phyloP scores from a whole-genome alignment of 2,888 invertebrate genomes.

The Metopia argyrocephala region DNA sequence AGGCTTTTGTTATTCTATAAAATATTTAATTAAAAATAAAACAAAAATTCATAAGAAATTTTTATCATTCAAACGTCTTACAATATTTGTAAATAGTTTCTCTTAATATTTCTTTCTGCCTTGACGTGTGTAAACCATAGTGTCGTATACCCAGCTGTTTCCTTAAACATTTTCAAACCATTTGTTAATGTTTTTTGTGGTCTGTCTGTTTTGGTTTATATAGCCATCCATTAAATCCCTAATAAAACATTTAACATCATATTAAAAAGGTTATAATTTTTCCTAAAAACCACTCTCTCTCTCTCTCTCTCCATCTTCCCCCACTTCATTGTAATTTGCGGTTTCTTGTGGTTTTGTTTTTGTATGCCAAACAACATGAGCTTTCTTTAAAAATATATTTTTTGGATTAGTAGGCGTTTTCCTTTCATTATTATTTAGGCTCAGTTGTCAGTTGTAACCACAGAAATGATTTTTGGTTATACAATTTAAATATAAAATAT shows the following conservation, averaged over 20 bases:
- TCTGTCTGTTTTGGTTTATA: neutral
- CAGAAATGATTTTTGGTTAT: conserved; percentile 21
- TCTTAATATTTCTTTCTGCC: neutral
- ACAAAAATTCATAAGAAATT: too few species aligned
- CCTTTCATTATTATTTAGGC: conserved; percentile 17
- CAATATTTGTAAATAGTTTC: too few species aligned
- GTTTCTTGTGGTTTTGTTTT: neutral
- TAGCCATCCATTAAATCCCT: conserved; percentile 7
- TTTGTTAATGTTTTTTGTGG: neutral
- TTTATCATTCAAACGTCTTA: too few species aligned
- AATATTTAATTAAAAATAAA: neutral
- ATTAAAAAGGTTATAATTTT: neutral
- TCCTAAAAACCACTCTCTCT: too few species aligned
- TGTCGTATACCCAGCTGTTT: neutral
- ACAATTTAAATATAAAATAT: neutral
- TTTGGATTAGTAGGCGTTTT: conserved; percentile 38
- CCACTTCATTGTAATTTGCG: too few species aligned
- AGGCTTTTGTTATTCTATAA: neutral
- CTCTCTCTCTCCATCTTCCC: too few species aligned
- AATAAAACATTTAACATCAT: conserved; percentile 43
- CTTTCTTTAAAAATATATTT: conserved; percentile 15
- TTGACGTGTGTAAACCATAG: neutral
- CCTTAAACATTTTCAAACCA: neutral
- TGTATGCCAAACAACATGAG: neutral
- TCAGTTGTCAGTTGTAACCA: conserved; percentile 42